Evolutionary conservation across 2,797 vertebrate species (phyloP).

Genomic region (Sitta carolinensis): DNA sequence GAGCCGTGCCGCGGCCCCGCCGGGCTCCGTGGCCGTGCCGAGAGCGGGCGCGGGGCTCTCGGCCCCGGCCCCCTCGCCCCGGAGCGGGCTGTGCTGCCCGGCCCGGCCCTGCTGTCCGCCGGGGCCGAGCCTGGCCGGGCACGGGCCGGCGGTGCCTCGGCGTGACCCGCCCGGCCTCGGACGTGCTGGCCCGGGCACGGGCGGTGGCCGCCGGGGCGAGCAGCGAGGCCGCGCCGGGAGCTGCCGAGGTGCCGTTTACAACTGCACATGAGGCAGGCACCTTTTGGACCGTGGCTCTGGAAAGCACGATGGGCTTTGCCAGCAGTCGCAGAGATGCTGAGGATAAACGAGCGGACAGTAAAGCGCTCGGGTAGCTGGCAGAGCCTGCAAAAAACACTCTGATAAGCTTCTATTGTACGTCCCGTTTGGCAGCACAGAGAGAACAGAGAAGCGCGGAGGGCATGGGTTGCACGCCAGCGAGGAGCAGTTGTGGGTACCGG

Average conservation of each 20-base stretch:
- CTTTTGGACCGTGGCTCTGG: neutral
- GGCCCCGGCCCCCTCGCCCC: neutral
- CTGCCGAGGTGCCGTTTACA: neutral
- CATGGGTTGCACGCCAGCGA: neutral
- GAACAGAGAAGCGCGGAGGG: neutral
- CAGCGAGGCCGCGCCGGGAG: neutral
- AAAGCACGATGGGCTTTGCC: neutral
- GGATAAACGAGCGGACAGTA: neutral
- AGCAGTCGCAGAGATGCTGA: neutral
- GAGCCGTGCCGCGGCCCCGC: neutral
- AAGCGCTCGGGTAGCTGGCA: neutral
- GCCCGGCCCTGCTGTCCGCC: neutral
- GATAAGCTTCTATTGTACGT: neutral
- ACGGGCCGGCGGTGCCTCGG: neutral
- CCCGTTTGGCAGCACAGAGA: neutral
- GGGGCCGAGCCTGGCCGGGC: neutral
- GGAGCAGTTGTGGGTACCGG: neutral
- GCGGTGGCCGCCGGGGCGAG: neutral
- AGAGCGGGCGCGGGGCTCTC: neutral
- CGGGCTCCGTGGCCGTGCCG: neutral
- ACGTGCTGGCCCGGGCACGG: neutral
- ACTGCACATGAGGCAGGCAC: neutral
- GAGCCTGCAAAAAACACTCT: neutral
- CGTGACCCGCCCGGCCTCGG: too few species aligned
- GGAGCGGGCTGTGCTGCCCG: neutral